Conservation (phyloP, 92 coral and sea anemone species). For the Palythoa caribaeorum region DNA sequence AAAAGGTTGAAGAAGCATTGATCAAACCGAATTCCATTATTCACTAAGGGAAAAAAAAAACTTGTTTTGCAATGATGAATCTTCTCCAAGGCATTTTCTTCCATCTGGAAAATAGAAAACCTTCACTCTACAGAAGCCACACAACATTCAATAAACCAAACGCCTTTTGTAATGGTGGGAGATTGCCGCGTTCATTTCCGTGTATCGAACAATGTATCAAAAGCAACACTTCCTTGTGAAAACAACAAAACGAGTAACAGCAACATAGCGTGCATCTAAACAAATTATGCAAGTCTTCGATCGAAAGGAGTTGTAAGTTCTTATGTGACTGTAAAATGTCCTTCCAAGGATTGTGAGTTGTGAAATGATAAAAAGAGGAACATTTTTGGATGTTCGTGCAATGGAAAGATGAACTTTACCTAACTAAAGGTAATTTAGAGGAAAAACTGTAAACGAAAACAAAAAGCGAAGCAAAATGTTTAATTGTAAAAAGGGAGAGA, state of each 20-base stretch:
- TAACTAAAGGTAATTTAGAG: neutral
- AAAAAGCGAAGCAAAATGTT: conserved; percentile 2
- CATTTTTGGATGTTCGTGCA: neutral
- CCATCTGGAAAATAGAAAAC: neutral
- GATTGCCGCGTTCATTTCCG: too few species aligned
- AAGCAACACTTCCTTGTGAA: neutral
- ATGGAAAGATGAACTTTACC: neutral
- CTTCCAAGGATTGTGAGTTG: neutral
- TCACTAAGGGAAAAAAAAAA: neutral
- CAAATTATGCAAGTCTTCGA: neutral
- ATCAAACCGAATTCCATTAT: neutral
- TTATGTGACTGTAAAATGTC: neutral
- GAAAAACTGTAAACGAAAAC: conserved; percentile 19
- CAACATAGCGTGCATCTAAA: neutral
- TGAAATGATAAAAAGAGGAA: neutral
- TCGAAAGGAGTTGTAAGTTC: neutral
- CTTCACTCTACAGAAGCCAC: too few species aligned
- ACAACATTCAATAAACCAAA: neutral
- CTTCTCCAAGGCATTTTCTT: neutral
- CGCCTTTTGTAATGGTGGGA: neutral
- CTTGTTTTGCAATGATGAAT: neutral
- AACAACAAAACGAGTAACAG: neutral
- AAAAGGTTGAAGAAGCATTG: neutral
- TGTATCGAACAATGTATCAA: neutral
- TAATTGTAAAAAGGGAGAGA: conserved; percentile 20